Evolutionary conservation across 2,888 invertebrate genomes (phyloP).

Genomic region (Thymelicus lineola): DNA sequence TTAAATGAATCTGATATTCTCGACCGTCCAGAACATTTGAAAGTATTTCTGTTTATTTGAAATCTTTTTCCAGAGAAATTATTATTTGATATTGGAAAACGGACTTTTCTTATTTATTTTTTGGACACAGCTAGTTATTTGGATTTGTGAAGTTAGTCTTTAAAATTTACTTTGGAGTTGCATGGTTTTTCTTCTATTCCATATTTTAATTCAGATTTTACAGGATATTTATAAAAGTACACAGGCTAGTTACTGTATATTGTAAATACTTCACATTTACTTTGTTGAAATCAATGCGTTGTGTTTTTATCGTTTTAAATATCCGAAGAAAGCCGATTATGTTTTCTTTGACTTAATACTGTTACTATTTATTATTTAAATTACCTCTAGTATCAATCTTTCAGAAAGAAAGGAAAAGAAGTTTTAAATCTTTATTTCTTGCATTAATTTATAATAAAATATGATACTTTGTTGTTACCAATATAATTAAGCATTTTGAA

Average conservation of each 20-base stretch:
- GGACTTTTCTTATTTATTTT: neutral
- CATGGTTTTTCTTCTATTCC: neutral
- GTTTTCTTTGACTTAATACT: neutral
- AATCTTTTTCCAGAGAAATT: constrained; percentile 31
- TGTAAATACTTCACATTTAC: neutral
- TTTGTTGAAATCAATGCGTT: neutral
- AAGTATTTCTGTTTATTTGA: constrained; percentile 41
- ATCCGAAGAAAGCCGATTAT: neutral
- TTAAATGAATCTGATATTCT: constrained; percentile 60
- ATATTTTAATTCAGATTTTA: no score
- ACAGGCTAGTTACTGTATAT: neutral
- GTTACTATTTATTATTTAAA: neutral
- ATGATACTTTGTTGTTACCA: neutral
- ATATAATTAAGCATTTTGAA: neutral
- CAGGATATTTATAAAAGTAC: no score
- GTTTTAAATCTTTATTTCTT: neutral
- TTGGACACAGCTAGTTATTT: neutral
- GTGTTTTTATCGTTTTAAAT: neutral
- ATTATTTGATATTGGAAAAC: constrained; percentile 1
- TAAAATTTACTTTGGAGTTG: neutral
- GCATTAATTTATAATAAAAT: neutral
- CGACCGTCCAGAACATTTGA: constrained; percentile 35
- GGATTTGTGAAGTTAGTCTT: neutral
- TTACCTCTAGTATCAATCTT: neutral
- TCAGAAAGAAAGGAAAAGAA: neutral